Percentiles rank a stretch among this genome's conserved stretches.
Evolutionary conservation across 2,888 invertebrate genomes (phyloP).

Genomic region (Agrilus mali): DNA sequence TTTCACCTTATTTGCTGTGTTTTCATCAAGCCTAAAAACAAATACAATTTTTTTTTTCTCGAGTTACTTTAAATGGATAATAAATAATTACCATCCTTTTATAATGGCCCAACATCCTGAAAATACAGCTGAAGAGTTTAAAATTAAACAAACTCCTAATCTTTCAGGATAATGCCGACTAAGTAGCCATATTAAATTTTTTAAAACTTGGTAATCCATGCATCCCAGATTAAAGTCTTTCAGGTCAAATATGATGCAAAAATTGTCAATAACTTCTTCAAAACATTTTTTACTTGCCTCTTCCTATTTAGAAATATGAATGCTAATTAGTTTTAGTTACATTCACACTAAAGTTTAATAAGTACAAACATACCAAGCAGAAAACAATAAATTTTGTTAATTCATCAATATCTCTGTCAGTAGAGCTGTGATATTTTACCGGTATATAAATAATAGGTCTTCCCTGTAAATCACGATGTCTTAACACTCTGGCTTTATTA

Average conservation of each 20-base stretch:
- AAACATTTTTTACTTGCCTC: constrained; percentile 65
- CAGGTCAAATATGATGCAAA: constrained; percentile 70
- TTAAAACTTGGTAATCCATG: constrained; percentile 71
- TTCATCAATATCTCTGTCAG: constrained; percentile 61
- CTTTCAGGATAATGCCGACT: constrained; percentile 68
- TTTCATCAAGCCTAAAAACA: constrained; percentile 55
- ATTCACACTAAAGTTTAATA: not conserved
- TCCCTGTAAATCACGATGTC: constrained; percentile 58
- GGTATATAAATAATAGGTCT: constrained; percentile 70
- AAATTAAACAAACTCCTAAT: constrained; percentile 61
- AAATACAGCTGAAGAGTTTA: constrained; percentile 62
- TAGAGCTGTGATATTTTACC: constrained; percentile 60
- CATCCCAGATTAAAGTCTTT: constrained; percentile 59
- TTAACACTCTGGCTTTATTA: constrained; percentile 54
- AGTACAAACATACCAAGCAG: constrained; percentile 45
- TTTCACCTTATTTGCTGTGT: constrained; percentile 62
- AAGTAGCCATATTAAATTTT: constrained; percentile 66
- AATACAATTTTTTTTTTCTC: not conserved
- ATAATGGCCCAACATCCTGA: constrained; percentile 69
- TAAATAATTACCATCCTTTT: constrained; percentile 46
- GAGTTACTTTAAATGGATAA: constrained; percentile 2
- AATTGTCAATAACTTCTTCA: constrained; percentile 65
- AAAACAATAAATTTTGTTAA: constrained; percentile 67
- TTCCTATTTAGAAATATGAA: constrained; percentile 41
- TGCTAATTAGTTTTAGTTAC: not conserved